A percentile compares a stretch with the other conserved stretches of the same genome.
Conservation (phyloP, 2,797 vertebrate species). For the Eulemur mongoz region DNA sequence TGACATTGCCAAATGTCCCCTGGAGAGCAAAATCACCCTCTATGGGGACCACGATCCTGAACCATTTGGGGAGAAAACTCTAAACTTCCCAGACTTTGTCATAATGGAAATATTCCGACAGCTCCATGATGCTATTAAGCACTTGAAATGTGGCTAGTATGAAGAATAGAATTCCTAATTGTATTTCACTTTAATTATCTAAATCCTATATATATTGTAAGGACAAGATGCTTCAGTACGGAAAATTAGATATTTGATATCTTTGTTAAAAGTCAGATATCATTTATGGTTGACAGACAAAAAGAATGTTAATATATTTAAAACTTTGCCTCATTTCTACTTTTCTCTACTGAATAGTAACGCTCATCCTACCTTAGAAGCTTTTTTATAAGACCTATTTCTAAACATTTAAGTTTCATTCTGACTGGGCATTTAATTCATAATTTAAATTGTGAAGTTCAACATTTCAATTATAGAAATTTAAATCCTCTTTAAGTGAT, state of each 20-base stretch:
- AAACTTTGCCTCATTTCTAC: too few species aligned
- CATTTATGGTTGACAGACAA: not conserved
- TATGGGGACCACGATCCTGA: not conserved
- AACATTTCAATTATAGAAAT: not conserved
- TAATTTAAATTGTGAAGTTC: not conserved
- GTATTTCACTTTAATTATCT: not conserved
- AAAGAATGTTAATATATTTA: not conserved
- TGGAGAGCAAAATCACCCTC: not conserved
- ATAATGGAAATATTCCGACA: not conserved
- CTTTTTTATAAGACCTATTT: not conserved
- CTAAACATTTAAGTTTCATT: not conserved
- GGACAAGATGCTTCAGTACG: not conserved
- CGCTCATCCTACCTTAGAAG: not conserved
- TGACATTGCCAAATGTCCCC: not conserved
- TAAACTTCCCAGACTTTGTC: not conserved
- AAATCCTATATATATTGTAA: not conserved
- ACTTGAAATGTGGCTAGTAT: not conserved
- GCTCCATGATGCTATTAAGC: not conserved
- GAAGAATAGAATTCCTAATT: not conserved
- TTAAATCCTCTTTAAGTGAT: not conserved
- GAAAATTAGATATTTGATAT: not conserved
- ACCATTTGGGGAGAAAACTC: not conserved
- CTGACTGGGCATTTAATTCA: not conserved
- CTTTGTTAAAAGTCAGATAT: not conserved
- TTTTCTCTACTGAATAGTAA: not conserved